Conservation (phyloP, 2,113 vertebrate genomes). For the Corythaixoides concolor region DNA sequence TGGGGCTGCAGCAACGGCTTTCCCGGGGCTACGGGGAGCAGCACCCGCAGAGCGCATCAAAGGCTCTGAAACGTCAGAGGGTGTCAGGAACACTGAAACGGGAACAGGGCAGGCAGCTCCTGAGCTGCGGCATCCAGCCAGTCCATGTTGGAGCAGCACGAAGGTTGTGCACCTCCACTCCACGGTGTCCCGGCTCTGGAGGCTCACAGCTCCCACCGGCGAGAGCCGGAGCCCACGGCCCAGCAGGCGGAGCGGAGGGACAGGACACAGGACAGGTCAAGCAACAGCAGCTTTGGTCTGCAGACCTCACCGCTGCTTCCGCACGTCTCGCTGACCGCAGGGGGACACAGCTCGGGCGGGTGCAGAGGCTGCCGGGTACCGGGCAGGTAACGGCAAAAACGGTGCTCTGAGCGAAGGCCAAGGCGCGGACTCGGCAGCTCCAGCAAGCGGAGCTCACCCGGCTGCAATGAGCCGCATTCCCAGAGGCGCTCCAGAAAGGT, state of each 20-base stretch:
- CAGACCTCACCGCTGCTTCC: not conserved
- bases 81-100: not conserved
- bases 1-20: not conserved
- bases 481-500: not conserved
- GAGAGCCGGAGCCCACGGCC: accelerated
- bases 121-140: not conserved
- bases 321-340: accelerated
- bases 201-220: not conserved
- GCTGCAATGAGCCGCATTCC: accelerated
- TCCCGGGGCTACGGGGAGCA: slow-evolving; percentile 21
- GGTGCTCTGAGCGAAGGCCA: not conserved
- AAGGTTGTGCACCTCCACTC: accelerated
- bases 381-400: not conserved
- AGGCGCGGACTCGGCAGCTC: not conserved
- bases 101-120: not conserved
- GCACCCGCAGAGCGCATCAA: not conserved
- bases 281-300: not conserved
- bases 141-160: accelerated
- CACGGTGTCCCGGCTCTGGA: not conserved
- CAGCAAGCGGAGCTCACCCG: not conserved
- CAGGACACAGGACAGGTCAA: not conserved
- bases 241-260: accelerated
- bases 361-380: no score
- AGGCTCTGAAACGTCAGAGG: not conserved
- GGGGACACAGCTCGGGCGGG: accelerated